These are phyloP conservation scores for Sarcophaga carnaria DNA, from an alignment of 2,888 invertebrate genomes.

Conservation along the genomic window DNA sequence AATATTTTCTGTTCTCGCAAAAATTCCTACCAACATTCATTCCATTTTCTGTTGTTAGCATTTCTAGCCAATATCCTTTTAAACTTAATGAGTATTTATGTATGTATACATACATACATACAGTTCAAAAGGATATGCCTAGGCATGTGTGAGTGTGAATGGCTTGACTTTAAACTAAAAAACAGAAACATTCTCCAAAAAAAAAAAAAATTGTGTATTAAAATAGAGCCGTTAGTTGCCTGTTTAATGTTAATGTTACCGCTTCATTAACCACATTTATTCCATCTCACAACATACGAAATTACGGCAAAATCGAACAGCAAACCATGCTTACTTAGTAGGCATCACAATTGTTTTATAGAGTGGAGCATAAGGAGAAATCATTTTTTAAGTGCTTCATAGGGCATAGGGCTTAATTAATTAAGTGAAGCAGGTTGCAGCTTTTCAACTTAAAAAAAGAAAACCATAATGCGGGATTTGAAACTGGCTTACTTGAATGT, in stretches of 20 bases:
- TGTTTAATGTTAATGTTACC: constrained; percentile 65
- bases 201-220: neutral
- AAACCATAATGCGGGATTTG: too few relatives aligned
- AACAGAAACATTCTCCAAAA: neutral
- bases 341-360: constrained; percentile 7
- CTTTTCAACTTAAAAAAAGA: too few relatives aligned
- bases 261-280: constrained; percentile 66
- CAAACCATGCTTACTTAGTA: constrained; percentile 8
- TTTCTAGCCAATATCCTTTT: constrained; percentile 36
- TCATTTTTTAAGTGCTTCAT: too few relatives aligned
- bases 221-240: constrained; percentile 52
- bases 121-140: neutral
- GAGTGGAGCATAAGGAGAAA: neutral
- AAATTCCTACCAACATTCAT: neutral
- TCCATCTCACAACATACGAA: constrained; percentile 53
- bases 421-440: too few relatives aligned
- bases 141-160: neutral
- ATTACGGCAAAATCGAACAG: constrained; percentile 23
- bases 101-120: too few relatives aligned
- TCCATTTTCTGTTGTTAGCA: constrained; percentile 23
- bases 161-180: neutral
- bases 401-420: too few relatives aligned
- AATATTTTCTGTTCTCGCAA: neutral
- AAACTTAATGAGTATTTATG: constrained; percentile 20
- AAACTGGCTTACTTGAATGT: too few relatives aligned